Base-by-base conservation (phyloP, 2,797 vertebrate genomes). In the Phrynocephalus forsythii region DNA sequence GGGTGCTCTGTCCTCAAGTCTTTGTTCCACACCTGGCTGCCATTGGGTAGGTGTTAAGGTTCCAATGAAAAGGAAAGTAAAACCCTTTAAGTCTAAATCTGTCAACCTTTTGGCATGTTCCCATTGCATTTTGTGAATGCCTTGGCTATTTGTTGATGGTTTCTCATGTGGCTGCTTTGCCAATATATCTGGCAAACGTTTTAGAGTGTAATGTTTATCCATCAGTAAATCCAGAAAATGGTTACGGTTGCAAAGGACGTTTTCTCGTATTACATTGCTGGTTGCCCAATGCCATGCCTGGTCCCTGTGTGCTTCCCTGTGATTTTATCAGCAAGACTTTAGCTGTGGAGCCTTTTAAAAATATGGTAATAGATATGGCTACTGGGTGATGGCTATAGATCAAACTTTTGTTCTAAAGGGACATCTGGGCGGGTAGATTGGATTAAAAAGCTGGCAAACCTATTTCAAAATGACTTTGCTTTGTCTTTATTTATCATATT, bases 391-490 rank as follows among this genome's bases (percentile, higher is more conserved):
- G 71, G 78, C 26, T 63, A 15, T 4, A 63, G 68, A 79, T 85
- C n/a, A 18, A 86, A 30, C 38, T 48, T 72, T 5, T 81, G 56
- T 81, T 81, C 15, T 66, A 60, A 81, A 81, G 79, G 33, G 79
- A 52, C 24, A 60, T 26, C 63, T 79, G 78, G 67, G 3, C 69
- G 67, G 84, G 63, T 30, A 9, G 5, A 48, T 44, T 24, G 44
- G 69, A 72, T 72, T 71, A 50, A 86, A 52, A 79, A 20, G 52
- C n/a, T 73, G 78, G 13, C 68, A 81, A 48, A n/a, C 24, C 52
- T 72, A 22, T 44, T 15, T 10, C 33, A 79, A 24, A 78, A 16
- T 7, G 28, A 52, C 13, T 30, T 48, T 67, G 44, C 44, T 50
- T 75, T 82, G 71, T 33, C 6, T 13, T 3, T 30, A 56, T 26